Conservation (phyloP, 2,888 invertebrate genomes). For the Mellilla xanthometata region DNA sequence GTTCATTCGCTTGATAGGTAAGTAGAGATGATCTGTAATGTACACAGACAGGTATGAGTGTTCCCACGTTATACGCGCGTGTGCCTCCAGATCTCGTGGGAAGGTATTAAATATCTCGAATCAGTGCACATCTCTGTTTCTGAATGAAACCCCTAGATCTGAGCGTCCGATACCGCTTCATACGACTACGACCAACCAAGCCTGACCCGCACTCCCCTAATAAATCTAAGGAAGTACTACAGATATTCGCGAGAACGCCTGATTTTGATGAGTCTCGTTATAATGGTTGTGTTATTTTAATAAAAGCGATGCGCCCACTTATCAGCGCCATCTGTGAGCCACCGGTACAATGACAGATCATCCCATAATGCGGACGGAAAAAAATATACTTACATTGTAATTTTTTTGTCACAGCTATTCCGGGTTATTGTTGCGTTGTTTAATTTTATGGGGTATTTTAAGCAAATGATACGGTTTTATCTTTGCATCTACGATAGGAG, state of each 20-base stretch:
- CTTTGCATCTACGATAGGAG: slow-evolving; percentile 56
- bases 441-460: slow-evolving; percentile 80
- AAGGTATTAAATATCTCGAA: slow-evolving; percentile 73
- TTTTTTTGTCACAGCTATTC: slow-evolving; percentile 64
- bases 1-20: no score
- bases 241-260: slow-evolving; percentile 6
- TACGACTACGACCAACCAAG: slow-evolving; percentile 41
- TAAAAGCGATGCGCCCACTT: slow-evolving; percentile 71
- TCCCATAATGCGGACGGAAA: slow-evolving; percentile 74
- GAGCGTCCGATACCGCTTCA: slow-evolving; percentile 59
- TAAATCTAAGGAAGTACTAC: slow-evolving; percentile 12
- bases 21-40: slow-evolving; percentile 23
- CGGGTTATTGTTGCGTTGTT: slow-evolving; percentile 72
- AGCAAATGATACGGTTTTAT: slow-evolving; percentile 81
- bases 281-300: slow-evolving; percentile 63
- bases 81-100: slow-evolving; percentile 70
- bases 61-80: slow-evolving; percentile 51
- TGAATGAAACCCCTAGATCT: slow-evolving; percentile 67
- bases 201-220: slow-evolving; percentile 44
- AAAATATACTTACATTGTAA: slow-evolving; percentile 52
- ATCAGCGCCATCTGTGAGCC: slow-evolving; percentile 74
- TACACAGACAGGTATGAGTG: slow-evolving; percentile 42
- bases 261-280: slow-evolving; percentile 41
- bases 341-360: slow-evolving; percentile 75
- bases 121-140: slow-evolving; percentile 57